Conservation (phyloP, 1,140 invertebrate species). For the Cydia strobilella region DNA sequence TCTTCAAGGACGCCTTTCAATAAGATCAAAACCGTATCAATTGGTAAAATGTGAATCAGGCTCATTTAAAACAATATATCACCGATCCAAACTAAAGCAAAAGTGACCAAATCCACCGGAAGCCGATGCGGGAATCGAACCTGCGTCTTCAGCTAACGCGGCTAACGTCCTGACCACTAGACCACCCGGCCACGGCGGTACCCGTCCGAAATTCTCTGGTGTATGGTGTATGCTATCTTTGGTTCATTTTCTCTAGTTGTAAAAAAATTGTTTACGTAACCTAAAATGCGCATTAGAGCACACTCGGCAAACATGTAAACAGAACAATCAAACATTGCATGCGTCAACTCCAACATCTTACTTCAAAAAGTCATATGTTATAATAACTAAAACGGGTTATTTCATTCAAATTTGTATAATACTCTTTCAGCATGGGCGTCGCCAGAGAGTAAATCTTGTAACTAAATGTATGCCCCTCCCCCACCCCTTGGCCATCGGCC, state of each 20-base stretch:
- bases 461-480: too few species aligned
- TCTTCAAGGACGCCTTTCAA: neutral
- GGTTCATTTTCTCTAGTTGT: neutral
- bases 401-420: too few species aligned
- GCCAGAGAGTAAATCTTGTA: too few species aligned
- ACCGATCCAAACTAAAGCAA: neutral
- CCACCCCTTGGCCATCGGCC: too few species aligned
- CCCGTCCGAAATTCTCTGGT: too few species aligned
- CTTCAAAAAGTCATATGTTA: neutral
- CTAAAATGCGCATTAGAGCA: neutral
- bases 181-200: too few species aligned
- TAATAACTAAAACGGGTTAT: neutral
- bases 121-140: too few species aligned
- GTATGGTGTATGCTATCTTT: too few species aligned
- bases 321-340: neutral
- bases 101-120: too few species aligned
- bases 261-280: neutral
- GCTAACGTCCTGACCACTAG: too few species aligned
- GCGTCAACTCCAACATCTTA: neutral
- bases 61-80: neutral
- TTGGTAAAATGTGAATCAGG: neutral
- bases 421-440: too few species aligned
- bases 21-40: neutral
- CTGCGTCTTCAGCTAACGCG: too few species aligned
- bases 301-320: slow-evolving; percentile 5